Percentiles rank a stretch among this genome's conserved stretches.
phyloP scores from a whole-genome alignment of 2,888 invertebrate species.

The Lithophane ornitopus region DNA sequence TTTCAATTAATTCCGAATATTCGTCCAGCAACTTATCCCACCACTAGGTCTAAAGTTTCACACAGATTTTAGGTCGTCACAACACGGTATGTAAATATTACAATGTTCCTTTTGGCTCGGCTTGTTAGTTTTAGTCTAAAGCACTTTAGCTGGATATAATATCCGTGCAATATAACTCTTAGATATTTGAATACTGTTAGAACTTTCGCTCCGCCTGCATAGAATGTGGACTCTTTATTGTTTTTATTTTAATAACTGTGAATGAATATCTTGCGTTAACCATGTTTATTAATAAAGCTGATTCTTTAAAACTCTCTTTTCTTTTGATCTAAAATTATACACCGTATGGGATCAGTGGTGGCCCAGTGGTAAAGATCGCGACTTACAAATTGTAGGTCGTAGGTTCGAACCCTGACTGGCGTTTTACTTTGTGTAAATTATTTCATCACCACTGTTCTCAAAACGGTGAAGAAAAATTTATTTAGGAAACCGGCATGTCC shows the following conservation, averaged over 20 bases:
- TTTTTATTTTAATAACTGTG: neutral
- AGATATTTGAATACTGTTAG: constrained; percentile 39
- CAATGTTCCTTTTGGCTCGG: constrained; percentile 46
- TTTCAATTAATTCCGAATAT: neutral
- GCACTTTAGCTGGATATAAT: constrained; percentile 13
- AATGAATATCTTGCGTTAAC: neutral
- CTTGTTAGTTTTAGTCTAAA: constrained; percentile 54
- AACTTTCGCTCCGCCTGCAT: constrained; percentile 26
- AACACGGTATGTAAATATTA: constrained; percentile 38
- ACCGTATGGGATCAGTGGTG: neutral
- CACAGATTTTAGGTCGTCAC: constrained; percentile 43
- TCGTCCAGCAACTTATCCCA: constrained; percentile 3
- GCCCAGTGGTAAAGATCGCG: too few relatives aligned
- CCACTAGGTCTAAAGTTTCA: constrained; percentile 38
- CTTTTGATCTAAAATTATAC: neutral
- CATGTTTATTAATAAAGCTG: neutral
- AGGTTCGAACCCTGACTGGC: too few relatives aligned
- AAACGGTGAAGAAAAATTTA: too few relatives aligned
- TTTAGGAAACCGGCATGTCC: too few relatives aligned
- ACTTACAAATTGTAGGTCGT: too few relatives aligned
- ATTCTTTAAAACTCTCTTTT: neutral
- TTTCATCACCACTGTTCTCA: too few relatives aligned
- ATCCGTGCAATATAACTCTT: constrained; percentile 15
- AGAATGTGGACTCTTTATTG: neutral
- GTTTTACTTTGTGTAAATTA: too few relatives aligned